Evolutionary conservation across 2,888 invertebrate species (phyloP).

Genomic region (Anaspis maculata): DNA sequence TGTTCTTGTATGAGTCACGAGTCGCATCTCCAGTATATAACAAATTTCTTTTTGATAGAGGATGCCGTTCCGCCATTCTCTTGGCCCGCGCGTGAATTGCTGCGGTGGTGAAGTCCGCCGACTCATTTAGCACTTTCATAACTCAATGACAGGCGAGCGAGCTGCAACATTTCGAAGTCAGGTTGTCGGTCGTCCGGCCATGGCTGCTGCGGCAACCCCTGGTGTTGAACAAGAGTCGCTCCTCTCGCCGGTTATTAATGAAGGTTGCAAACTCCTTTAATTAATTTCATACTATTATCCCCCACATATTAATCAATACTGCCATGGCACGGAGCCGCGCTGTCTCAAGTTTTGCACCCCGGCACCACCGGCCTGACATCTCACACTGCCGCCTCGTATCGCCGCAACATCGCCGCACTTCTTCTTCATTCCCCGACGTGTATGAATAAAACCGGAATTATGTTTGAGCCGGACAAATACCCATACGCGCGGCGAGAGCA

Average conservation of each 20-base stretch:
- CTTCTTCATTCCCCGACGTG: no score
- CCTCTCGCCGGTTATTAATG: slow-evolving; percentile 41
- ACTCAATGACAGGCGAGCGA: slow-evolving; percentile 9
- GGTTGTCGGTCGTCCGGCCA: slow-evolving; percentile 8
- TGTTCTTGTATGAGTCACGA: no score
- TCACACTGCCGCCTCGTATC: no score
- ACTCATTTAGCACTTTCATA: slow-evolving; percentile 11
- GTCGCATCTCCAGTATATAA: no score
- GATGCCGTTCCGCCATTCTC: no score
- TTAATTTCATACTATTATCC: slow-evolving; percentile 44
- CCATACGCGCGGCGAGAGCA: no score
- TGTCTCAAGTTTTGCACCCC: slow-evolving; percentile 14
- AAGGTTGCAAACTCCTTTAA: slow-evolving; percentile 44
- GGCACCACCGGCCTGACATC: neutral
- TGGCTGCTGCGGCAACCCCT: no score
- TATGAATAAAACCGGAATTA: slow-evolving; percentile 6
- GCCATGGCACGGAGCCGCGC: slow-evolving; percentile 17
- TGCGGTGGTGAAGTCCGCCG: no score
- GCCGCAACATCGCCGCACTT: no score
- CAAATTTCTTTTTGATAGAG: no score
- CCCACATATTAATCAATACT: slow-evolving; percentile 43
- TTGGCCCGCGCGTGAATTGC: no score
- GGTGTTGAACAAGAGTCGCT: slow-evolving; percentile 32
- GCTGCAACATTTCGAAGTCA: slow-evolving; percentile 10
- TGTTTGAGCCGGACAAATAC: no score